Base-by-base conservation (phyloP, 2,888 invertebrate species). In the Zygogramma bicolorata region DNA sequence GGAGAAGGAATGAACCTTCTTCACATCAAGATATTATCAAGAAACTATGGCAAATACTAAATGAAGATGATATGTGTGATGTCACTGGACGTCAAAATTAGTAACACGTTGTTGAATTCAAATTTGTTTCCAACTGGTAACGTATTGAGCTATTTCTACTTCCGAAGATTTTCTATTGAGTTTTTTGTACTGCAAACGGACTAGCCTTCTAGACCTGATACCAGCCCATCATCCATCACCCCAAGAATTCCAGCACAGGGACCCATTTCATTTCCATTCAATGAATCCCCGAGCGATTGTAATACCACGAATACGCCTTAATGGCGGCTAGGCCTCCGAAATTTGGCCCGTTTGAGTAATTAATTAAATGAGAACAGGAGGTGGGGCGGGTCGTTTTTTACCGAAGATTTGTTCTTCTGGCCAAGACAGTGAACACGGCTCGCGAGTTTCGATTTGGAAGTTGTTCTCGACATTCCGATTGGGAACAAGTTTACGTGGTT, bases 321-420 rank as follows among this genome's bases (percentile, higher is more conserved):
- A 60, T n/a, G 20, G 31, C 29, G 38, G 10, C 18, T 13, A 27
- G n/a, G 20, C 22, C 60, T 13, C 8, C 6, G 31, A 5, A 18
- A 22, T 60, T 60, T 4, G 38, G 20, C 38, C 38, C 60, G 8
- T 53, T 53, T 27, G 27, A 8, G 60, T 22, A 60, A 60, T 60
- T 60, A 60, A 60, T 60, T 60, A 20, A 34, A 34, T 20, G 38
- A 20, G 34, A 60, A 22, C 60, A 60, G 53, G 27, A 53, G 53
- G 1, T 6, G 15, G 5, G 27, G 1, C n/a, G n/a, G 53, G 6
- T 53, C 27, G n/a, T 53, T 53, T 27, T 53, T 53, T 13, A 42
- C 6, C 15, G 6, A 27, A 25, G 27, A 53, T 53, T 53, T 27
- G 53, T 53, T 53, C n/a, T 46, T 22, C 46, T 46, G 53, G 13